Base-by-base conservation (phyloP, 2,113 vertebrate species). In the Nothoprocta perdicaria region DNA sequence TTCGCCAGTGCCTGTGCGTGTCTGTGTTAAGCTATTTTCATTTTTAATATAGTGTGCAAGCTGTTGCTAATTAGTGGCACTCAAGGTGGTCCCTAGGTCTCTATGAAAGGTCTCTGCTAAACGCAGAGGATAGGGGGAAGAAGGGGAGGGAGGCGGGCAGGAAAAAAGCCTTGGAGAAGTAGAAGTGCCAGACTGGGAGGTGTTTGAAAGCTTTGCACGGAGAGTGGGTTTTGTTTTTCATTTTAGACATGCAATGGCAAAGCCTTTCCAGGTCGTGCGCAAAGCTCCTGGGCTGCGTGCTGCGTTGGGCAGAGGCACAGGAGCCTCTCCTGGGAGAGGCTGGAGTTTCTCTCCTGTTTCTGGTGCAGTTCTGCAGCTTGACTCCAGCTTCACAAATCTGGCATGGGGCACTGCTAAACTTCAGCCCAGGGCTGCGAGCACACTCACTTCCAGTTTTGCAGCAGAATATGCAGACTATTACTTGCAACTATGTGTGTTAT, bases 11-110 rank as follows among this genome's bases (percentile, higher is more conserved):
- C 65, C 17, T 22, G 5, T 48, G 48, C 10, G 48, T 48, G 48
- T 48, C 48, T 48, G 48, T 48, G 48, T 22, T 48, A 48, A 48
- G 7, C 23, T 86, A 35, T 81, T 90, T 89, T 92, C 92, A 67
- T 53, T 85, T 95, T 92, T 78, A 71, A 71, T 86, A 12, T 6
- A 17, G 52, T 41, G 7, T 63, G 46, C 82, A 89, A 88, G 82
- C 90, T 94, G 80, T 95, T 90, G 90, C 72, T 91, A 83, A 88
- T 95, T 94, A 92, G 8, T 66, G 65, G 76, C 63, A 46, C 63
- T 87, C 27, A 63, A 87, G 79, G 76, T 89, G 82, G 75, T 92
- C 88, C 77, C 55, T 13, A 0, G 82, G 75, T 91, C 88, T 80
- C 55, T 13, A 0, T 41, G 31, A 50, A 55, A 62, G 29, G 35